Percentiles rank a stretch among this genome's conserved stretches.
Evolutionary conservation across 2,113 vertebrate species (phyloP).

Genomic region (Cryptoleucopteryx plumbea): DNA sequence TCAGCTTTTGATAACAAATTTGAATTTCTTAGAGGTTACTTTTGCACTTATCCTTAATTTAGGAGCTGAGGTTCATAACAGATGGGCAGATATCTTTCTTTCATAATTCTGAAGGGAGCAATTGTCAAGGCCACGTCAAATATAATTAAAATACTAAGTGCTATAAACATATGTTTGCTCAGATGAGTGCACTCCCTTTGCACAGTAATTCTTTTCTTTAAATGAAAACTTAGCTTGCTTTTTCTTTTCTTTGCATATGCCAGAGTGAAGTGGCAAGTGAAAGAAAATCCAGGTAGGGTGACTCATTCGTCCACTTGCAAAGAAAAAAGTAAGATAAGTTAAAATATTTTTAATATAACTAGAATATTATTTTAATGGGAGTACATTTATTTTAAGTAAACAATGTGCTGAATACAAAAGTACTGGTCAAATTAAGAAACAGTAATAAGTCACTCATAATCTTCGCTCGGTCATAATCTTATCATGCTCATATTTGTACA

Average conservation of each 20-base stretch:
- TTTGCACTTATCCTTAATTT: background rate
- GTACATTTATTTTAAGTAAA: conserved; percentile 24
- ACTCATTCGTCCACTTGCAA: conserved; percentile 32
- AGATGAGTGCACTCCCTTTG: conserved; percentile 6
- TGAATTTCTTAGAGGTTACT: background rate
- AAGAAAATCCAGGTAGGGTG: conserved; percentile 46
- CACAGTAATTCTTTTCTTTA: background rate
- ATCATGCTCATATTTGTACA: background rate
- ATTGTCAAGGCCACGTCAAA: background rate
- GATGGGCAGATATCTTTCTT: background rate
- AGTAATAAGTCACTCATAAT: background rate
- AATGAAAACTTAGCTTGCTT: conserved; percentile 42
- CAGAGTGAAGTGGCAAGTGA: conserved; percentile 43
- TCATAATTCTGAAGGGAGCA: background rate
- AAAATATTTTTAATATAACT: conserved; percentile 25
- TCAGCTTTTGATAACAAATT: background rate
- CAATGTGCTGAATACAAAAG: background rate
- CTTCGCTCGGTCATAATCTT: background rate
- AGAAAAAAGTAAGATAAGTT: conserved; percentile 40
- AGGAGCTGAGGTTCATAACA: background rate
- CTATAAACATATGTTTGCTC: background rate
- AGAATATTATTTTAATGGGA: background rate
- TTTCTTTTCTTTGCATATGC: conserved; percentile 44
- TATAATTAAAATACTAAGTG: background rate
- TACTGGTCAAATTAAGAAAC: background rate